Conservation (phyloP, 2,113 vertebrate genomes). For the Pygoscelis adeliae region DNA sequence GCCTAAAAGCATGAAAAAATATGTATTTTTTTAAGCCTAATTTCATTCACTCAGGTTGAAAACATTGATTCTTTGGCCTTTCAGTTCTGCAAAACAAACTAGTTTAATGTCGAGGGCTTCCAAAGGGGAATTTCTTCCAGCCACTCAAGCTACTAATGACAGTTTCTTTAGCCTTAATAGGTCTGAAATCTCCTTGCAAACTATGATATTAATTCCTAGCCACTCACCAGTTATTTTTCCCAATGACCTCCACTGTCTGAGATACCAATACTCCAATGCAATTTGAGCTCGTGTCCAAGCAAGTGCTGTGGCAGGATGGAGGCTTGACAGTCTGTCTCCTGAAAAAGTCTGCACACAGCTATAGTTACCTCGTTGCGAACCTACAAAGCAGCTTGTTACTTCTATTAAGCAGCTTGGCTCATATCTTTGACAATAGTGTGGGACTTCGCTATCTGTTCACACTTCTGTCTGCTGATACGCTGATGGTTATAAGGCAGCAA, state of each 20-base stretch:
- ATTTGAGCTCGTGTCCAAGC: not conserved
- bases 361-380: not conserved
- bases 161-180: not conserved
- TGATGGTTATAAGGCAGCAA: no score
- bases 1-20: not conserved
- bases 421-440: not conserved
- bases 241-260: not conserved
- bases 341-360: not conserved
- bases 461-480: not conserved
- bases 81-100: not conserved
- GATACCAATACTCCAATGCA: not conserved
- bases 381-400: not conserved
- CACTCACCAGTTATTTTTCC: not conserved
- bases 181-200: not conserved
- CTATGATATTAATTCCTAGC: not conserved
- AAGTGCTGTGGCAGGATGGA: not conserved
- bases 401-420: not conserved
- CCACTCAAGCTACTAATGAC: not conserved
- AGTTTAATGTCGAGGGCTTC: not conserved
- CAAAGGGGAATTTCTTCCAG: not conserved
- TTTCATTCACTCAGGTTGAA: not conserved
- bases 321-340: not conserved
- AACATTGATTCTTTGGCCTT: not conserved
- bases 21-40: not conserved
- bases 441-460: not conserved